Base-by-base conservation (phyloP, 2,888 invertebrate genomes). In the Noctua janthe region DNA sequence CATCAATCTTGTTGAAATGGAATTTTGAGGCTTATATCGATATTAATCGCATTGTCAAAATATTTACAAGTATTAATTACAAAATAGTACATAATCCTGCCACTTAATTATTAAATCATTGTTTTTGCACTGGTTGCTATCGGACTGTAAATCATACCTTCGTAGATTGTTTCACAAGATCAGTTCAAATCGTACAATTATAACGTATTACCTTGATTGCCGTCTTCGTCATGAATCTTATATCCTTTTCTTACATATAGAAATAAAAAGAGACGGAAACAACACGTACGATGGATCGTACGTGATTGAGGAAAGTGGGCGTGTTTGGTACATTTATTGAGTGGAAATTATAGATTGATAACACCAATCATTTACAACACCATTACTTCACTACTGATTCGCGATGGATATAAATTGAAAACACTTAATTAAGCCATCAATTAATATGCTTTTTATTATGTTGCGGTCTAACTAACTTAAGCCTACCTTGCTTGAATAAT, bases 321-420 rank as follows among this genome's bases (percentile, higher is more conserved):
- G 91, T 89, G 82, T 83, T 89, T 86, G 86, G 90, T 90, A 90
- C 91, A 90, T 90, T 92, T 91, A 93, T 91, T 91, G 91, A 93
- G 91, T 92, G 90, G 90, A 93, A 94, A 93, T 94, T 93, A 92
- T 92, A 92, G 91, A 93, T 94, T 93, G 92, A 94, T 94, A 91
- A 91, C 85, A 84, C 89, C 88, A 92, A 94, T 94, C 91, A 93
- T 91, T 93, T 91, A 92, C 86, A 88, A 88, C 88, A 86, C 90
- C 90, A 92, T 93, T 91, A 92, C 88, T 89, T 89, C 83, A 87
- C 88, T 90, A 88, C 87, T 89, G 90, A 87, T 88, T 88, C 76
- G 80, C 90, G 90, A 92, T 90, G 89, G 90, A 91, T 91, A 92
- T 90, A 89, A 91, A 94, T 93, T 91, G 82, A 76, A 90, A 85